A percentile compares a stretch with the other conserved stretches of the same genome.
phyloP scores from a whole-genome alignment of 2,113 vertebrate species.

The Struthio camelus region DNA sequence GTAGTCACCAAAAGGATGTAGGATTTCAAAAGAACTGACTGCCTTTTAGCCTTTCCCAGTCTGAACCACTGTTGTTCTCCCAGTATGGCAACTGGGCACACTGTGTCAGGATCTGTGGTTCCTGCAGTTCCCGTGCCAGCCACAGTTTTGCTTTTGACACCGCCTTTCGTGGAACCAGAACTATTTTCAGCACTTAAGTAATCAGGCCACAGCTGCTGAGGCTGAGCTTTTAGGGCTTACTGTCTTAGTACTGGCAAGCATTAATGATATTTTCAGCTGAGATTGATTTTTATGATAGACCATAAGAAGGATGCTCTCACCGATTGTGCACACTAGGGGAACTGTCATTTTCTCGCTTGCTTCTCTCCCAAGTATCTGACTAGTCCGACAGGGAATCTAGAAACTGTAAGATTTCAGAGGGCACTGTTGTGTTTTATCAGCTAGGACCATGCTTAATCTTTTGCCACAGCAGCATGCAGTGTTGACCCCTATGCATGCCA shows the following conservation, averaged over 20 bases:
- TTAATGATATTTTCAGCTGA: not conserved
- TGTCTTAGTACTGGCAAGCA: not conserved
- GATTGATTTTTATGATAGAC: not conserved
- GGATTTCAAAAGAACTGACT: not conserved
- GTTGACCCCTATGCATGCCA: not conserved
- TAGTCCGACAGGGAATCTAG: not conserved
- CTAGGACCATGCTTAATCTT: not conserved
- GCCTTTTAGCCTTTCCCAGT: not conserved
- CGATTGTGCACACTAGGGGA: not conserved
- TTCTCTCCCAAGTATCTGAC: not conserved
- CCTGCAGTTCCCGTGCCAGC: not conserved
- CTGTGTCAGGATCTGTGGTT: not conserved
- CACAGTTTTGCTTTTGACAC: not conserved
- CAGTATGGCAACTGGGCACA: not conserved
- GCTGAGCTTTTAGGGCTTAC: not conserved
- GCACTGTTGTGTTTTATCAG: not conserved
- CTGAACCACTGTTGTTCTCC: not conserved
- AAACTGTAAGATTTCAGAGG: not conserved
- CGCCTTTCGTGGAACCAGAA: not conserved
- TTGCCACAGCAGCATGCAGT: not conserved
- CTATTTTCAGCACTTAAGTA: not conserved
- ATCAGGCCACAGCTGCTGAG: not conserved
- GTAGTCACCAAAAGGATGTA: not conserved
- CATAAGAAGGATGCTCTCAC: not conserved
- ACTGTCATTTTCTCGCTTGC: not conserved